These are phyloP conservation scores for Dasyornis broadbenti DNA, from an alignment of 2,113 vertebrate genomes.

Conservation along the genomic window DNA sequence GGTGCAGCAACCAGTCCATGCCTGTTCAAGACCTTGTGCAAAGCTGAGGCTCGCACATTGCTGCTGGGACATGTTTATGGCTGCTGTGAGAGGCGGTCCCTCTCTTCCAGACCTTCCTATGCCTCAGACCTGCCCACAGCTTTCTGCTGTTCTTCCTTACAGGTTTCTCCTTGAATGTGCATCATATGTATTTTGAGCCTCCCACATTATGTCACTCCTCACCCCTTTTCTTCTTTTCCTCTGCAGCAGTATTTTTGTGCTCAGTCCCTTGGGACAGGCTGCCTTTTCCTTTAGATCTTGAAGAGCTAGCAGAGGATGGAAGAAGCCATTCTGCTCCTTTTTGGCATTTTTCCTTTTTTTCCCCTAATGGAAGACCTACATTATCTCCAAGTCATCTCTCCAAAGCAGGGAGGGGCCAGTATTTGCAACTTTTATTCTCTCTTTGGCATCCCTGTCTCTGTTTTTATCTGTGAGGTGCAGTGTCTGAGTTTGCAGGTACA, in stretches of 20 bases:
- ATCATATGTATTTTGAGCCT: background rate
- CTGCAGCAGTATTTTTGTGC: background rate
- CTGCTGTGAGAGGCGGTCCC: background rate
- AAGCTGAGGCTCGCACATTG: background rate
- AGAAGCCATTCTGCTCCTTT: background rate
- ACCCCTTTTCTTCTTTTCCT: background rate
- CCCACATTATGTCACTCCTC: background rate
- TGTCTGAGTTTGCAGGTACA: background rate
- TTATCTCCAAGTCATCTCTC: background rate
- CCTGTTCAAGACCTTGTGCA: background rate
- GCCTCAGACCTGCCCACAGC: fast-evolving
- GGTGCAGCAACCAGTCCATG: background rate
- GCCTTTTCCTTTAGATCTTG: background rate
- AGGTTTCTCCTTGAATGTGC: background rate
- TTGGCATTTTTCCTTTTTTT: background rate
- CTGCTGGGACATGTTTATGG: background rate
- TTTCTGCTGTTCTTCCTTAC: background rate
- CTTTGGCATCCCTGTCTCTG: background rate
- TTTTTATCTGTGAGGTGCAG: background rate
- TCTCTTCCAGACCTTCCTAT: background rate
- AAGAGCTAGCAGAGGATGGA: background rate
- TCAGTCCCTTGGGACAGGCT: background rate
- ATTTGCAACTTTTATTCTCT: background rate
- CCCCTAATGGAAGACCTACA: background rate
- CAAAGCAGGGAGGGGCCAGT: background rate